Conservation (phyloP, 2,888 invertebrate species). For the Cryptocephalus primarius region DNA sequence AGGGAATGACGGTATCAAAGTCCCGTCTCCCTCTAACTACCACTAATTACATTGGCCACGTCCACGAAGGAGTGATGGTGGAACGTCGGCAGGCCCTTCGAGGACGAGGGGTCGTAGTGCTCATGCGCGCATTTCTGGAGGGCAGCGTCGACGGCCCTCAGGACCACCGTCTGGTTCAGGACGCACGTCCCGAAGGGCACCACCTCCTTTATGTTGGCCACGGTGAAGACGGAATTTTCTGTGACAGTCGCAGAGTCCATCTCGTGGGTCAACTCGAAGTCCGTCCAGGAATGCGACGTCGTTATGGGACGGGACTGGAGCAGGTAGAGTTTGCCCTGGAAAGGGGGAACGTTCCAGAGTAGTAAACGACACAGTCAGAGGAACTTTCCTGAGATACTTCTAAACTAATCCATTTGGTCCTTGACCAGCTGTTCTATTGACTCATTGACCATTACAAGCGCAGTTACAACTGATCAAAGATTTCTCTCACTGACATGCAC, state of each 20-base stretch:
- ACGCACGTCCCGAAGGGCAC: conserved; percentile 30
- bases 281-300: conserved; percentile 58
- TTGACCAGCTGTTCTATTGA: too few relatives aligned
- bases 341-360: too few relatives aligned
- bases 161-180: conserved; percentile 12
- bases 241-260: conserved; percentile 56
- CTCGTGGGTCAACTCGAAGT: conserved; percentile 71
- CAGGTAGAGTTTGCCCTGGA: conserved; percentile 47
- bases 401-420: too few relatives aligned
- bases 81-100: conserved; percentile 14
- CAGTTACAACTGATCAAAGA: too few relatives aligned
- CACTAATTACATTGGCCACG: conserved; percentile 18
- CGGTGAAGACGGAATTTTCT: conserved; percentile 54
- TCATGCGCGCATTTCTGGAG: conserved; percentile 11
- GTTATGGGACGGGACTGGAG: conserved; percentile 75
- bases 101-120: conserved; percentile 12
- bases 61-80: conserved; percentile 32
- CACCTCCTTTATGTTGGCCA: conserved; percentile 65
- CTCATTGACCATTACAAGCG: too few relatives aligned
- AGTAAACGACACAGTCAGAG: conserved; percentile 2
- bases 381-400: too few relatives aligned
- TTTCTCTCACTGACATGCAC: too few relatives aligned
- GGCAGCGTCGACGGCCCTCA: conserved; percentile 12
- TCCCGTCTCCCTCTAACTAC: too few relatives aligned
- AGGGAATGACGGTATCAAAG: too few relatives aligned